Evolutionary conservation across 2,888 invertebrate genomes (phyloP).

Genomic region (Cantharis rufa): DNA sequence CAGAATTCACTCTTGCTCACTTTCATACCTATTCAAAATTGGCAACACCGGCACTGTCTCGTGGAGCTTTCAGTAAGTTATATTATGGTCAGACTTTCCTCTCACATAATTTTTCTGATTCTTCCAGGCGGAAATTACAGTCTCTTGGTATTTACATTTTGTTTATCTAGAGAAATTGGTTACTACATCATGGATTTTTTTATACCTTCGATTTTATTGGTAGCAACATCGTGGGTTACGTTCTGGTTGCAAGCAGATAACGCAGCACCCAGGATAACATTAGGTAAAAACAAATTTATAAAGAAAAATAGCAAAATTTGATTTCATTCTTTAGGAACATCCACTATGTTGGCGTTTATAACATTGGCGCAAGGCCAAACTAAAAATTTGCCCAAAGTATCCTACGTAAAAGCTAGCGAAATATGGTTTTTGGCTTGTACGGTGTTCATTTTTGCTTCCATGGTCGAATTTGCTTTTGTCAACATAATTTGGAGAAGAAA

Average conservation of each 20-base stretch:
- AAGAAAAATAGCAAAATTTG: background rate
- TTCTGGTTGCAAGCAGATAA: constrained; percentile 89
- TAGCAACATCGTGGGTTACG: constrained; percentile 86
- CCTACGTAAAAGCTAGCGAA: constrained; percentile 88
- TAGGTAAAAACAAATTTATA: constrained; percentile 61
- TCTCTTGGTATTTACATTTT: constrained; percentile 76
- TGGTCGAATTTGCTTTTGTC: constrained; percentile 87
- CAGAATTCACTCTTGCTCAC: constrained; percentile 73
- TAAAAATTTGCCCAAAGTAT: constrained; percentile 84
- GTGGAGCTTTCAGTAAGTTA: constrained; percentile 49
- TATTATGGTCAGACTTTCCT: background rate
- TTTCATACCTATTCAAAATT: constrained; percentile 10
- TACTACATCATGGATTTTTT: constrained; percentile 89
- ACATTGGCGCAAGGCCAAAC: constrained; percentile 84
- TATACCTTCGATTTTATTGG: constrained; percentile 83
- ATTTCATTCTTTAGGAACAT: constrained; percentile 64
- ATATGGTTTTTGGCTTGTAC: constrained; percentile 88
- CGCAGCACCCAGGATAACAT: constrained; percentile 78
- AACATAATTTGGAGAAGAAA: constrained; percentile 86
- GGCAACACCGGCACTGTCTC: constrained; percentile 25
- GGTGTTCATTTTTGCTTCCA: constrained; percentile 81
- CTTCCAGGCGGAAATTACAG: constrained; percentile 81
- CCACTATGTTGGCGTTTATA: constrained; percentile 86
- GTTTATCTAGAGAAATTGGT: constrained; percentile 79
- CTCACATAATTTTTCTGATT: constrained; percentile 27